A percentile compares a stretch with the other conserved stretches of the same genome.
Conservation (phyloP, 2,797 vertebrate genomes). For the Myotis daubentonii region DNA sequence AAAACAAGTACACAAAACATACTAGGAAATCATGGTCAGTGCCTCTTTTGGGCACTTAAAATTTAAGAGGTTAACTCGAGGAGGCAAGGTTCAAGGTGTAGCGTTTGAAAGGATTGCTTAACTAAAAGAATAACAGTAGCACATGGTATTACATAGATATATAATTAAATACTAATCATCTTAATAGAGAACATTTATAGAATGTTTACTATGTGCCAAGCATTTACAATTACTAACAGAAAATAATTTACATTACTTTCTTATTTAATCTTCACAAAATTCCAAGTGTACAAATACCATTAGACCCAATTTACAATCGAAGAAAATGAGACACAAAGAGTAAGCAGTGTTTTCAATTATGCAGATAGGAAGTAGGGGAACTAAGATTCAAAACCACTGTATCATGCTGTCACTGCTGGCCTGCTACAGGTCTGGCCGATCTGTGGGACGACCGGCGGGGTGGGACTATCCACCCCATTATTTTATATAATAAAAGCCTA, state of each 20-base stretch:
- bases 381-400: neutral
- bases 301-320: neutral
- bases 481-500: too few species aligned
- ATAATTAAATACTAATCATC: conserved; percentile 20
- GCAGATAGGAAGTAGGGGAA: neutral
- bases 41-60: neutral
- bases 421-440: neutral
- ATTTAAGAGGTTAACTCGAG: conserved; percentile 1
- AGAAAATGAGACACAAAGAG: conserved; percentile 2
- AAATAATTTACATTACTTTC: conserved; percentile 33
- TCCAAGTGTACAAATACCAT: neutral
- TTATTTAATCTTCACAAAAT: conserved; percentile 39
- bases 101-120: conserved; percentile 8
- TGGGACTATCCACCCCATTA: too few species aligned
- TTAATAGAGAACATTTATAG: conserved; percentile 45
- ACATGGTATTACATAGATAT: neutral
- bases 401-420: neutral
- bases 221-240: conserved; percentile 18
- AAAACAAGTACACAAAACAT: neutral
- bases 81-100: neutral
- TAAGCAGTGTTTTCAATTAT: neutral
- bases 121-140: conserved; percentile 8
- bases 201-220: neutral
- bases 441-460: too few species aligned
- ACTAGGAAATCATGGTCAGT: neutral